These are phyloP conservation scores for Scomber scombrus DNA, from an alignment of 2,113 vertebrate genomes.

Conservation along the genomic window DNA sequence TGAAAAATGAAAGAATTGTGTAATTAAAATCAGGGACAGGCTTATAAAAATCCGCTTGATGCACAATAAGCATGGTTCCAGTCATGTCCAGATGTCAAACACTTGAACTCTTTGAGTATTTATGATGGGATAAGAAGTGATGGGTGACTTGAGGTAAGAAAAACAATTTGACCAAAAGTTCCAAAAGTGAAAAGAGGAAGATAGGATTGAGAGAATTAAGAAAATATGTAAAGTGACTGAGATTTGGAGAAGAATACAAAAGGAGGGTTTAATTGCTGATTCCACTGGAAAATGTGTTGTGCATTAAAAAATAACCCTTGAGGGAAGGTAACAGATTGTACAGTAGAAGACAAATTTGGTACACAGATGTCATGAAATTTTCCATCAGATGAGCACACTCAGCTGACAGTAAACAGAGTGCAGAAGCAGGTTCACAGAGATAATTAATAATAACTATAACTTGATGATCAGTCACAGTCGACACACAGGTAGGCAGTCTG, in stretches of 20 bases:
- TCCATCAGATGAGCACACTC: neutral
- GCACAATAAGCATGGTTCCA: no score
- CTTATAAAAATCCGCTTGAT: no score
- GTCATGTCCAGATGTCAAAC: no score
- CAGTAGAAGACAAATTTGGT: neutral
- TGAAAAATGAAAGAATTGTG: conserved; percentile 65
- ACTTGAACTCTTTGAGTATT: no score
- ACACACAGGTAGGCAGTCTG: no score
- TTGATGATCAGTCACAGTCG: no score
- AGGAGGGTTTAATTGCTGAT: neutral
- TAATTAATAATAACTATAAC: neutral
- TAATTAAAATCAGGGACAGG: neutral
- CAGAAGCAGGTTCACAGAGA: neutral
- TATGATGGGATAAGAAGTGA: no score
- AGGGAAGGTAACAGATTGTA: neutral
- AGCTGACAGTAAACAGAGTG: neutral
- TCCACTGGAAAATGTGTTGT: neutral
- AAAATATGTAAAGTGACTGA: neutral
- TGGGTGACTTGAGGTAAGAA: no score
- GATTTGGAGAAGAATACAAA: neutral
- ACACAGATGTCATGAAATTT: neutral
- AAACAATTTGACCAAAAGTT: no score
- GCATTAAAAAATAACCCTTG: neutral
- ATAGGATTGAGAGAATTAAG: no score
- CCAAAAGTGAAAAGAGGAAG: no score